A percentile compares a stretch with the other conserved stretches of the same genome.
Evolutionary conservation across 2,888 invertebrate genomes (phyloP).

Genomic region (Stenodera caucasica): DNA sequence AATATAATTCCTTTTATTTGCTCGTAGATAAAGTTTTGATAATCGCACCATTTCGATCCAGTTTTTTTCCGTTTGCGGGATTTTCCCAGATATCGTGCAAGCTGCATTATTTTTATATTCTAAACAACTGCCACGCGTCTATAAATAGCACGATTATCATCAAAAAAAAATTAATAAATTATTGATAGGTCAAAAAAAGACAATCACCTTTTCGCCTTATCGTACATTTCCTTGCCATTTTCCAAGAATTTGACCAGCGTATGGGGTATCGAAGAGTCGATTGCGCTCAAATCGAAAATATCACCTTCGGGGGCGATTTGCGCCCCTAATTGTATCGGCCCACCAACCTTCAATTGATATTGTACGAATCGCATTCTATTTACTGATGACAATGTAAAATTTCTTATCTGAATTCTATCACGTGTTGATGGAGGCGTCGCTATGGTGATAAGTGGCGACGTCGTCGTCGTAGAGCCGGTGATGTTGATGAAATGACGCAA

Average conservation of each 20-base stretch:
- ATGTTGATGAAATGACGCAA: not conserved
- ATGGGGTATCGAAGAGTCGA: constrained; percentile 61
- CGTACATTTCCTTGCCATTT: constrained; percentile 56
- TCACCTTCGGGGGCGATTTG: constrained; percentile 62
- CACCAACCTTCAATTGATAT: constrained; percentile 63
- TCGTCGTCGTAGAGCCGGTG: too few species aligned
- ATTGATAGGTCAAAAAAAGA: not conserved
- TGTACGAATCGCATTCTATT: constrained; percentile 72
- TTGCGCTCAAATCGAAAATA: constrained; percentile 65
- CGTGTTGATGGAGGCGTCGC: not conserved
- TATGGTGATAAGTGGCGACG: too few species aligned
- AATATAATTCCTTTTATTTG: too few species aligned
- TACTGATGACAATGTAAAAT: constrained; percentile 43
- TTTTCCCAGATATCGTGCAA: too few species aligned
- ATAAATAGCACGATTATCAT: too few species aligned
- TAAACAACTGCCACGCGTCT: too few species aligned
- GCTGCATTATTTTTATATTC: too few species aligned
- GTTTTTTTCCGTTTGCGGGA: too few species aligned
- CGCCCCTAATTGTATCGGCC: constrained; percentile 67
- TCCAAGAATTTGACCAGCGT: constrained; percentile 60
- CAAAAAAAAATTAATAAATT: too few species aligned
- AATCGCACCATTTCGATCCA: too few species aligned
- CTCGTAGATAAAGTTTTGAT: too few species aligned
- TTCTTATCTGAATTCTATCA: constrained; percentile 27
- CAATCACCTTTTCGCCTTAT: constrained; percentile 61